Evolutionary conservation across 2,888 invertebrate genomes (phyloP), one percentile per base, ranked within the genome.

Genomic region (Oligia fasciuncula): DNA sequence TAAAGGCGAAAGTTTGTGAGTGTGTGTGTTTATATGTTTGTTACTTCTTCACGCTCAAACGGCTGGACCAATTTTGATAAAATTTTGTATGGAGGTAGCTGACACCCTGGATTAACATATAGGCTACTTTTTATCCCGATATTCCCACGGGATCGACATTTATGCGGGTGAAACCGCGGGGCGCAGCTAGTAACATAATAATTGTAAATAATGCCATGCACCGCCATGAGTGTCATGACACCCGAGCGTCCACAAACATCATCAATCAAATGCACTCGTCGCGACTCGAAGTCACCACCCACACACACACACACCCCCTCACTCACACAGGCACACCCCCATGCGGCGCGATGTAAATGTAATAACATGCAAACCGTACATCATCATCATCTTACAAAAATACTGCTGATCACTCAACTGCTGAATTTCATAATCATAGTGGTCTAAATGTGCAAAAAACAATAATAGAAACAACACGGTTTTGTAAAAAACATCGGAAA

Each of bases 251-350:
- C 51, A 72, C 84, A 88, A 84, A 86, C 68, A 87, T 70, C 87
- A 86, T 87, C 75, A 86, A 87, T 88, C 88, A 87, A 63, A 63
- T 86, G 86, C 79, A 87, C 19, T 49, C 46, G 73, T 76, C 62
- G n/a, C 49, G 67, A 23, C n/a, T 29, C n/a, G 6, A 11, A 51
- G 9, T 8, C 40, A 51, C 72, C 74, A 43, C 29, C 5, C 17
- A 29, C 40, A 35, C 35, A 35, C 63, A 40, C 40, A 6, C 62
- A 63, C 9, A 1, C 29, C 0, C 13, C 23, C 23, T 5, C 35
- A 5, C 65, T 4, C 4, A 2, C 35, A 35, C 0, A 6, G 5
- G 3, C 43, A 4, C 51, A 17, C 29, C 29, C 29, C 29, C 19
- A 11, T 4, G 35, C 35, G 29, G 46, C 65, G n/a, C 46, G 76